These are phyloP conservation scores for Galemys pyrenaicus DNA, from an alignment of 2,113 vertebrate genomes.

Conservation along the genomic window DNA sequence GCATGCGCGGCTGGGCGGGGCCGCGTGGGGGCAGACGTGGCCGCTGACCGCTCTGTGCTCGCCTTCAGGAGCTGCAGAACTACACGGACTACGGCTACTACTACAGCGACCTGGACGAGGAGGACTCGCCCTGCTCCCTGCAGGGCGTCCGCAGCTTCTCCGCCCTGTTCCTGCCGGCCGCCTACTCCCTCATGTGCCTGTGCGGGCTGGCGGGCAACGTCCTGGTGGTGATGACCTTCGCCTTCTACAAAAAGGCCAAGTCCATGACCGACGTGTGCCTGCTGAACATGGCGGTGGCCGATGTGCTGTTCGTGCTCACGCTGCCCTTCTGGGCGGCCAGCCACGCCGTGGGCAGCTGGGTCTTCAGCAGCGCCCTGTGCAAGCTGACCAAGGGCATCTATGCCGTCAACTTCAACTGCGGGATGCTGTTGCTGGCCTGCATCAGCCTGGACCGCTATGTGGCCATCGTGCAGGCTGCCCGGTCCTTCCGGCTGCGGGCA, in stretches of 20 bases:
- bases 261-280: constrained; percentile 96
- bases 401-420: constrained; percentile 93
- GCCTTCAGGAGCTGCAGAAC: constrained; percentile 30
- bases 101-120: background rate
- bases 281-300: constrained; percentile 93
- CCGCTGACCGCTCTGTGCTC: no score
- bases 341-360: constrained; percentile 84
- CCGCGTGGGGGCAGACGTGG: no score
- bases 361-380: constrained; percentile 87
- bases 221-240: constrained; percentile 92
- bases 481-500: constrained; percentile 89
- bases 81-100: rapidly evolving
- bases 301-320: constrained; percentile 91
- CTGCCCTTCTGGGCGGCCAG: constrained; percentile 91
- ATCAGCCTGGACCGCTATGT: constrained; percentile 94
- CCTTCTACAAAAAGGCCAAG: constrained; percentile 89
- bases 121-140: background rate
- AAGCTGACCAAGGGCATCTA: constrained; percentile 91
- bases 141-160: constrained; percentile 80
- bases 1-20: no score
- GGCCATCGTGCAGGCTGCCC: constrained; percentile 93
- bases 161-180: constrained; percentile 79
- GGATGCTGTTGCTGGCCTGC: constrained; percentile 93
- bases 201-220: constrained; percentile 91
- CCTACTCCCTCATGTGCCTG: constrained; percentile 89